Conservation (phyloP, 2,797 vertebrate genomes). For the Agapornis canus region DNA sequence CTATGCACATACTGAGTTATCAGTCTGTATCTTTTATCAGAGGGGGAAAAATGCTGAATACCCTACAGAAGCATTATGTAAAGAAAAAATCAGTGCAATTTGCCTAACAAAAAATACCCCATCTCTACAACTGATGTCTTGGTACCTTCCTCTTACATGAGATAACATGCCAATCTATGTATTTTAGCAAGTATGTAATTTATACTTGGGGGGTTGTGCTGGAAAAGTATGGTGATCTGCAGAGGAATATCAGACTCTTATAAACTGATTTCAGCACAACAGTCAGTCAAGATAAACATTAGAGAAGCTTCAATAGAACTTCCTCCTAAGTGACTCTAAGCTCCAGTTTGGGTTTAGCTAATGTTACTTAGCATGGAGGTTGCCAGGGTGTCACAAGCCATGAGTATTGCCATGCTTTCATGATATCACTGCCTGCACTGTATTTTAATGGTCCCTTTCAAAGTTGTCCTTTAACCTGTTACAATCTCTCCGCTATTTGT, state of each 20-base stretch:
- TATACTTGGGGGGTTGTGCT: background rate
- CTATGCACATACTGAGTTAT: background rate
- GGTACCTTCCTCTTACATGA: background rate
- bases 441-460: background rate
- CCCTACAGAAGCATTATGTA: background rate
- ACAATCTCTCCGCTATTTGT: background rate
- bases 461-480: background rate
- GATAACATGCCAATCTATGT: slow-evolving; percentile 16
- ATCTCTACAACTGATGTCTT: background rate
- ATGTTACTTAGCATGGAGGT: background rate
- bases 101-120: background rate
- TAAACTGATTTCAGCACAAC: slow-evolving; percentile 18
- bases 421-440: background rate
- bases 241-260: slow-evolving; percentile 1
- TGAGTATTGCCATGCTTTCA: background rate
- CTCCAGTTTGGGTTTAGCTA: background rate
- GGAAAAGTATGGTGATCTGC: slow-evolving; percentile 14
- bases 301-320: background rate
- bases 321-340: background rate
- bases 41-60: background rate
- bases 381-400: background rate
- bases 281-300: slow-evolving; percentile 2
- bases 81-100: background rate
- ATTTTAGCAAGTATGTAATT: slow-evolving; percentile 32
- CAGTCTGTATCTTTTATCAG: slow-evolving; percentile 17